Evolutionary conservation across 2,888 invertebrate species (phyloP).

Genomic region (Limnephilus marmoratus): DNA sequence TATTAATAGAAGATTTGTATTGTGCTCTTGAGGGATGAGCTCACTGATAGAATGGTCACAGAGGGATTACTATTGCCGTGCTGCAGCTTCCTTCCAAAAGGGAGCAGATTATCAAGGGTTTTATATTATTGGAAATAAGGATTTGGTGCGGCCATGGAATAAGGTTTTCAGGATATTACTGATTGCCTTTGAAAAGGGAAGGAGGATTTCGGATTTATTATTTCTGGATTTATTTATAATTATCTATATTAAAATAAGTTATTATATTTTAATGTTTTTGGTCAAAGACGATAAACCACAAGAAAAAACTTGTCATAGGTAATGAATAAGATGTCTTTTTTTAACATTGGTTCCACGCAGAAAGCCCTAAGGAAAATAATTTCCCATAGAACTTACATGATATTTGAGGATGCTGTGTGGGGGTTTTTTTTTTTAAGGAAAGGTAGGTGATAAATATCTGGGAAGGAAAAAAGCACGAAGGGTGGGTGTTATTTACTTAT

Average conservation of each 20-base stretch:
- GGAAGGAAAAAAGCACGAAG: no score
- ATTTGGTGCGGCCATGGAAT: conserved; percentile 5
- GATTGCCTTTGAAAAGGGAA: background rate
- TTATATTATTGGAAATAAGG: conserved; percentile 39
- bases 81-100: conserved; percentile 3
- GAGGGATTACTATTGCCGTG: conserved; percentile 6
- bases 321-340: no score
- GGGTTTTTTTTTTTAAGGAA: no score
- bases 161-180: conserved; percentile 13
- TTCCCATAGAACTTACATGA: no score
- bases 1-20: conserved; percentile 5
- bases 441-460: no score
- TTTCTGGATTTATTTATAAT: background rate
- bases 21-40: background rate
- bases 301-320: no score
- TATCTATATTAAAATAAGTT: background rate
- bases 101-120: conserved; percentile 32
- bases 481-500: no score
- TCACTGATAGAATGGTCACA: background rate
- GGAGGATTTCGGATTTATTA: background rate
- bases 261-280: no score
- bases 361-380: no score
- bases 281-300: no score
- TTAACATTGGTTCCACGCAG: no score
- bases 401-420: no score